Evolutionary conservation across 1,140 invertebrate species (phyloP), one percentile per base, ranked within the genome.

Genomic region (Physella acuta): DNA sequence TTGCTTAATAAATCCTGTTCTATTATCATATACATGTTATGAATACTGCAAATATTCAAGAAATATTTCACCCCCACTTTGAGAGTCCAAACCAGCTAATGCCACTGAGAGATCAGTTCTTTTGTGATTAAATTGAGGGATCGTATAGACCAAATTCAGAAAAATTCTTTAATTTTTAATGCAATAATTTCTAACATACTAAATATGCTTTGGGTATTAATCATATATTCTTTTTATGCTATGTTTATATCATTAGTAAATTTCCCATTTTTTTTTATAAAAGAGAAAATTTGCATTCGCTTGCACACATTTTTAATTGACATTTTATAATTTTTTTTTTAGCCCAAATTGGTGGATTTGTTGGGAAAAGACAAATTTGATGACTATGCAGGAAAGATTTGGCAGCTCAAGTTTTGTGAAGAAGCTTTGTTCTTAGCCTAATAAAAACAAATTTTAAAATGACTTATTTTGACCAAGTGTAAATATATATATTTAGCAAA

Each of bases 381-480:
- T 71, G 68, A 80, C 31, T 85, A 84, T 76, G 83, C 83, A 31
- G 84, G 84, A 11, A 85, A 85, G 71, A 84, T 85, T 59, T 84
- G 83, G 84, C 84, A 85, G 75, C 78, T 85, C 24, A 85, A 85
- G 75, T 85, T 83, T 60, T 84, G 82, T 78, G 81, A 84, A 73
- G 84, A 85, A 56, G 68, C 76, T 24, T 73, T 77, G n/a, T 80
- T 78, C 26, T 58, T 59, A 28, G n/a, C 65, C 20, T 68, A 30
- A 68, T 63, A 37, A 34, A 24, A 34, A 5, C 53, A 3, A 31
- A 5, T 26, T 58, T n/a, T 30, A 11, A 17, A 11, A n/a, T 11
- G 4, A 26, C 34, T 33, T 26, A n/a, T 26, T 60, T 33, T n/a
- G n/a, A 33, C 4, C n/a, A 30, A 20, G 28, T 3, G 11, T 49